These are phyloP conservation scores for Manis crassicaudata DNA, from an alignment of 2,797 vertebrate species.

Conservation along the genomic window DNA sequence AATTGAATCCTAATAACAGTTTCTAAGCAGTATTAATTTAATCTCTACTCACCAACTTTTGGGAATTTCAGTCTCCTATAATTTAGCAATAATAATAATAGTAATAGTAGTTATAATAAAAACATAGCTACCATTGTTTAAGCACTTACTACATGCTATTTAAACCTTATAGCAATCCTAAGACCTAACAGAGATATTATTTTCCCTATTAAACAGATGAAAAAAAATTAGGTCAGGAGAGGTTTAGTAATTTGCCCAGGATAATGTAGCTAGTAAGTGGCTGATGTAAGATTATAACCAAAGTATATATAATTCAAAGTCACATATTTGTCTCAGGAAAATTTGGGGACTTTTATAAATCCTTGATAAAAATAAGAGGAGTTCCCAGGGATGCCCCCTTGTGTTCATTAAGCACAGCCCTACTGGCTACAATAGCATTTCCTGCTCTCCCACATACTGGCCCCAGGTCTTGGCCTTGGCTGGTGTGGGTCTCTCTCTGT, in stretches of 20 bases:
- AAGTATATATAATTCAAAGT: background rate
- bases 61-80: background rate
- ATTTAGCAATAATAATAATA: background rate
- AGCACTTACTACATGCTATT: background rate
- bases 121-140: background rate
- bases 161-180: background rate
- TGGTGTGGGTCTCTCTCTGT: background rate
- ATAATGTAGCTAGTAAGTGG: background rate
- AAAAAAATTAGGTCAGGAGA: background rate
- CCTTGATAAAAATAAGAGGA: background rate
- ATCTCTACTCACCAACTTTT: background rate
- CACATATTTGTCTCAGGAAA: background rate
- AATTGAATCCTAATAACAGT: background rate
- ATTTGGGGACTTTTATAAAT: background rate
- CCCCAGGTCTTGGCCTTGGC: background rate
- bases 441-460: background rate
- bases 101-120: background rate
- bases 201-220: background rate
- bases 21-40: slow-evolving; percentile 8
- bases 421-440: background rate
- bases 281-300: background rate
- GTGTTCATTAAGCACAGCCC: background rate
- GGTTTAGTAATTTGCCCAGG: background rate
- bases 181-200: background rate
- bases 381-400: background rate